Conservation (phyloP, 2,888 invertebrate genomes). For the Meiosimyza decipiens region DNA sequence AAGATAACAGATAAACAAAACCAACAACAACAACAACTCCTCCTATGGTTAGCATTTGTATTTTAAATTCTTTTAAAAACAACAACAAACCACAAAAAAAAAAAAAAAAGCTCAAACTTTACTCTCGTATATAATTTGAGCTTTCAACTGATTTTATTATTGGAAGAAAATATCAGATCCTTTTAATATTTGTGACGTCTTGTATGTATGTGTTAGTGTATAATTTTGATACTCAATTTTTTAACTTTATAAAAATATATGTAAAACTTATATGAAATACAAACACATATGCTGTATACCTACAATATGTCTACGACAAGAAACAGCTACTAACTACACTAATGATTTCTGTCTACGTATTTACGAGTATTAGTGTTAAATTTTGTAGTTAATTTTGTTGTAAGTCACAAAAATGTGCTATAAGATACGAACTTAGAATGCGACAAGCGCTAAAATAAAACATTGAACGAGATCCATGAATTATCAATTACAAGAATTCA, state of each 20-base stretch:
- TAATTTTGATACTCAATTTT: slow-evolving; percentile 26
- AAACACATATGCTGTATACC: neutral
- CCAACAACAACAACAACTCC: slow-evolving; percentile 42
- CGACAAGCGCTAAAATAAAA: too few species aligned
- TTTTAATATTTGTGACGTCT: neutral
- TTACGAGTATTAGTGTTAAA: too few species aligned
- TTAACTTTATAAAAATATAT: slow-evolving; percentile 15
- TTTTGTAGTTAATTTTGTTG: too few species aligned
- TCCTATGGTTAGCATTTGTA: slow-evolving; percentile 39
- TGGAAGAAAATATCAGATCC: neutral
- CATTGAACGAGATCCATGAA: too few species aligned
- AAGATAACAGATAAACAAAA: slow-evolving; percentile 19
- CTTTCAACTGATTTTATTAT: neutral
- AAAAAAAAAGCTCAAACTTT: slow-evolving; percentile 10
- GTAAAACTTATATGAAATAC: neutral
- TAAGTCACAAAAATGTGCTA: too few species aligned
- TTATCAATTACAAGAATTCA: too few species aligned
- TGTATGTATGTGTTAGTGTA: slow-evolving; percentile 23
- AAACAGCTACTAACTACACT: neutral
- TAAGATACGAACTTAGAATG: too few species aligned
- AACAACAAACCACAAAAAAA: slow-evolving; percentile 33
- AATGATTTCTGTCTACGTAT: slow-evolving; percentile 10
- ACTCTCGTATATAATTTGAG: neutral
- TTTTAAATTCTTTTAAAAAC: slow-evolving; percentile 29
- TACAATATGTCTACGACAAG: neutral